A percentile compares a stretch with the other conserved stretches of the same genome.
Conservation (phyloP, 2,113 vertebrate species). For the Willisornis vidua region DNA sequence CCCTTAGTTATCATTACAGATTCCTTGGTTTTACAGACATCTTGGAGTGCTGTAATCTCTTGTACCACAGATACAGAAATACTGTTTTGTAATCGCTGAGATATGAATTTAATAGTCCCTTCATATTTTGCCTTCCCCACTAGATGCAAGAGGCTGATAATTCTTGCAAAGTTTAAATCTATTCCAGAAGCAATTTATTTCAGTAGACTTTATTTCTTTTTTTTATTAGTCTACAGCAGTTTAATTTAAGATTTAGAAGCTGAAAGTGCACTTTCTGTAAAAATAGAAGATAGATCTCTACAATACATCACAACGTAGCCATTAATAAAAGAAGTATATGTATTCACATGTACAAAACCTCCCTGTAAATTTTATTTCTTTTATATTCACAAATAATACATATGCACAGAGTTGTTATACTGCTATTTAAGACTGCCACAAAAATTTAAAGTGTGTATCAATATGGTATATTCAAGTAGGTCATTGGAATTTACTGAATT, state of each 20-base stretch:
- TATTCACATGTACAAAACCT: neutral
- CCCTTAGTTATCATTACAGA: neutral
- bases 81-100: neutral
- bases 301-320: neutral
- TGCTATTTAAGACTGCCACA: neutral
- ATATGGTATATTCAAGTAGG: neutral
- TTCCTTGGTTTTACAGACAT: neutral
- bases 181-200: slow-evolving; percentile 55
- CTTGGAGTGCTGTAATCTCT: neutral
- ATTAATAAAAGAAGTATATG: neutral
- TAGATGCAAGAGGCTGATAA: slow-evolving; percentile 46
- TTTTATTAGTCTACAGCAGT: neutral
- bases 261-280: slow-evolving; percentile 8
- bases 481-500: neutral
- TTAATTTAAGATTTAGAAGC: slow-evolving; percentile 44
- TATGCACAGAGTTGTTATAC: neutral
- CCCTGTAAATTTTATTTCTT: neutral
- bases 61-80: neutral
- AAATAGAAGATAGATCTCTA: neutral
- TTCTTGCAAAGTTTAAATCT: slow-evolving; percentile 31
- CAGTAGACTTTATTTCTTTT: slow-evolving; percentile 1
- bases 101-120: slow-evolving; percentile 25
- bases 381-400: neutral
- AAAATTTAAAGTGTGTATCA: neutral
- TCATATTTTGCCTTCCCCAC: slow-evolving; percentile 1